A percentile compares a stretch with the other conserved stretches of the same genome.
Conservation (phyloP, 2,797 vertebrate species). For the Bovichtus variegatus region DNA sequence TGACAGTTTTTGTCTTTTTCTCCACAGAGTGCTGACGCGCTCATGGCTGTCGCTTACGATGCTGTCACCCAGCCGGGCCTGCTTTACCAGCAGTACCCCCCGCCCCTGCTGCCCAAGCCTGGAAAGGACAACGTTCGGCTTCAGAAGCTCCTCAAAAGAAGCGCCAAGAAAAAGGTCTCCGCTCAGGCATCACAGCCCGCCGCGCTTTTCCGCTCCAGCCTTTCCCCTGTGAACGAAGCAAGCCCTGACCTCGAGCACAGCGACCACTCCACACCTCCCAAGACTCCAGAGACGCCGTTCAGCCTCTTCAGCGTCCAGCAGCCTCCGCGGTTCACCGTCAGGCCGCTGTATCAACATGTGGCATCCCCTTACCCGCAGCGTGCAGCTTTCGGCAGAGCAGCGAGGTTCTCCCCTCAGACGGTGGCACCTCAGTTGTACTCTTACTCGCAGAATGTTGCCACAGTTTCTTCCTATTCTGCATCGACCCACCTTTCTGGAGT, state of each 20-base stretch:
- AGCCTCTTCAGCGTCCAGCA: slow-evolving; percentile 57
- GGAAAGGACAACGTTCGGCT: slow-evolving; percentile 92
- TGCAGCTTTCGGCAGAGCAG: slow-evolving; percentile 77
- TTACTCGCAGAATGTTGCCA: slow-evolving; percentile 57
- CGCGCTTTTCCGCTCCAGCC: slow-evolving; percentile 87
- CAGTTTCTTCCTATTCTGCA: slow-evolving; percentile 56
- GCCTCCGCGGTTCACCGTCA: slow-evolving; percentile 78
- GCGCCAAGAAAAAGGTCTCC: slow-evolving; percentile 86
- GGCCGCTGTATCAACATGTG: slow-evolving; percentile 81
- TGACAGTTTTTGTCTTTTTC: slow-evolving; percentile 19
- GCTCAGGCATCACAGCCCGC: slow-evolving; percentile 75
- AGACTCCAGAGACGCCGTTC: slow-evolving; percentile 78
- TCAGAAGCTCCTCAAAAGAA: slow-evolving; percentile 92
- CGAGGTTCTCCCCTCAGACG: slow-evolving; percentile 84
- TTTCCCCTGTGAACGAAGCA: slow-evolving; percentile 96
- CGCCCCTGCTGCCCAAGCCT: slow-evolving; percentile 93
- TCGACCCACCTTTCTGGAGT: slow-evolving; percentile 19
- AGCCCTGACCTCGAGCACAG: slow-evolving; percentile 90
- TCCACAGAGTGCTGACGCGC: slow-evolving; percentile 81
- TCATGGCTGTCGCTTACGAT: slow-evolving; percentile 87
- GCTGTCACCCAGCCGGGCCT: slow-evolving; percentile 70
- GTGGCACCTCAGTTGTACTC: slow-evolving; percentile 49
- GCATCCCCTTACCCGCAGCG: slow-evolving; percentile 86
- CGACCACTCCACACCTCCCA: slow-evolving; percentile 86
- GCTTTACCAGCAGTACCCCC: slow-evolving; percentile 85